Conservation (phyloP, 53 echinoderm and acorn worm species). For the Apostichopus leukothele region DNA sequence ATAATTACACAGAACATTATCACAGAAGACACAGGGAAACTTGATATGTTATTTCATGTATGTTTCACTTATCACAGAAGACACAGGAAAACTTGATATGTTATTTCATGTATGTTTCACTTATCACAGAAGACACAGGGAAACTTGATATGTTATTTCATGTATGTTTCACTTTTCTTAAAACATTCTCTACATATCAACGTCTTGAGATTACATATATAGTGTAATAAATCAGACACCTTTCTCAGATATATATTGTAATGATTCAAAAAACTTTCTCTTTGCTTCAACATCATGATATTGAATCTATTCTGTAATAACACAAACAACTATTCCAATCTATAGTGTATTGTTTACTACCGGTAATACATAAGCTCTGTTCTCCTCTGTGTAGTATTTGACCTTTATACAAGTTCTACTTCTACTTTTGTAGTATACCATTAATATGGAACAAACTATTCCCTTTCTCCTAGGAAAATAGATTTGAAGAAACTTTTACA, state of each 20-base stretch:
- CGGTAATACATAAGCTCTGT: no score
- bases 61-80: not conserved
- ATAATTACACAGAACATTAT: no score
- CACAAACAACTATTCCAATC: not conserved
- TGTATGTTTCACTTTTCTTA: not conserved
- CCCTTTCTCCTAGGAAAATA: no score
- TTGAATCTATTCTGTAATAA: not conserved
- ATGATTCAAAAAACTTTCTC: no score
- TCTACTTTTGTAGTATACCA: not conserved
- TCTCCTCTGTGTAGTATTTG: not conserved
- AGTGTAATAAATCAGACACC: no score
- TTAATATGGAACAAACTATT: not conserved
- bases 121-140: not conserved
- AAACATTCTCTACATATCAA: not conserved
- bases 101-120: not conserved
- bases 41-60: not conserved
- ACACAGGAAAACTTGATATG: not conserved
- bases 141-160: not conserved
- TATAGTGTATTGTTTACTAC: no score
- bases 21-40: not conserved
- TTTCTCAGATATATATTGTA: no score
- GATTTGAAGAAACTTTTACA: not conserved
- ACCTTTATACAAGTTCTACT: not conserved
- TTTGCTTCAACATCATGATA: not conserved
- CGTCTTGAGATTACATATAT: not conserved